Evolutionary conservation across 2,888 invertebrate species (phyloP).

Genomic region (Gonocerus acuteangulatus): DNA sequence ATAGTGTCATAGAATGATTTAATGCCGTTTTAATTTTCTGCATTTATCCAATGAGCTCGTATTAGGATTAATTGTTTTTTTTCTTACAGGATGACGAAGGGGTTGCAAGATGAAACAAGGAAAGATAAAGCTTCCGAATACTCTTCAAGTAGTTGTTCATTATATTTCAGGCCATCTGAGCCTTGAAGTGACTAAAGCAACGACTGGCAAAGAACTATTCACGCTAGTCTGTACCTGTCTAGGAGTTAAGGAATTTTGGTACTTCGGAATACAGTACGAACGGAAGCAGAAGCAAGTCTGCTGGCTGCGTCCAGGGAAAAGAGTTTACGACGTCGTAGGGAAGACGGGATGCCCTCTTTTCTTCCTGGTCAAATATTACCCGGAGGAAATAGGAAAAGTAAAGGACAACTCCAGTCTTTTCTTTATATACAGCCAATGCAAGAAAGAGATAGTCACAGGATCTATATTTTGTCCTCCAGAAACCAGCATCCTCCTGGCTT

Average conservation of each 20-base stretch:
- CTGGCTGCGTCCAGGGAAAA: constrained; percentile 32
- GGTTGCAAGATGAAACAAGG: neutral
- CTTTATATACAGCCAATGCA: constrained; percentile 30
- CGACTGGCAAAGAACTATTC: constrained; percentile 32
- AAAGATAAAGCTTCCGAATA: neutral
- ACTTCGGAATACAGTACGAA: constrained; percentile 33
- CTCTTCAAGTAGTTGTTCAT: neutral
- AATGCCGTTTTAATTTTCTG: no score
- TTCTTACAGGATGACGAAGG: no score
- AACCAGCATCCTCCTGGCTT: constrained; percentile 31
- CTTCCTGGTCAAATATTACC: constrained; percentile 33
- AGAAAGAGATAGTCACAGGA: constrained; percentile 30
- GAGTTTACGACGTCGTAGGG: constrained; percentile 24
- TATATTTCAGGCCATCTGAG: constrained; percentile 29
- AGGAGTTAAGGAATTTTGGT: constrained; percentile 30
- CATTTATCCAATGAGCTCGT: no score
- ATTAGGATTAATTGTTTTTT: no score
- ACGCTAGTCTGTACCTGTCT: constrained; percentile 30
- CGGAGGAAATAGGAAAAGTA: constrained; percentile 31
- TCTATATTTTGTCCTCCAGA: constrained; percentile 30
- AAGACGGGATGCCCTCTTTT: constrained; percentile 24
- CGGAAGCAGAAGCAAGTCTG: constrained; percentile 17
- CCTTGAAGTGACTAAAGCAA: constrained; percentile 18
- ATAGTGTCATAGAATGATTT: no score
- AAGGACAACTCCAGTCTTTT: constrained; percentile 20